Evolutionary conservation across 2,888 invertebrate species (phyloP), one percentile per base, ranked within the genome.

Genomic region (Resseliella maxima): DNA sequence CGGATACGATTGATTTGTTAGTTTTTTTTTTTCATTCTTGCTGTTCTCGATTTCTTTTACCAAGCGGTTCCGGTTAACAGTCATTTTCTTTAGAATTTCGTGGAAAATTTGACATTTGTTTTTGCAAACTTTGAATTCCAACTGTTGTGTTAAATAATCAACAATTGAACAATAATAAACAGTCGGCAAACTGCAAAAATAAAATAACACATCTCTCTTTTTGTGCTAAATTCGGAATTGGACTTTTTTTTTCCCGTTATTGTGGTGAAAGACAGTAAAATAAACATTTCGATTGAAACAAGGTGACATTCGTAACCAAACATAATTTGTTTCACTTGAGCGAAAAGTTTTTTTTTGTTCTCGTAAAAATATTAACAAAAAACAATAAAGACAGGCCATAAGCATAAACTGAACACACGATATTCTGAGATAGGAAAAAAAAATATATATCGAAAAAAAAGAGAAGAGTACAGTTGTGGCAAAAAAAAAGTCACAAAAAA

Each of bases 1-100:
- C 72, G 35, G 72, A 72, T 72, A 72, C 72, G 31, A 72, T 72
- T 72, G 31, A 72, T 72, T 72, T 3, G 2, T 72, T n/a, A n/a
- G 31, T 72, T 72, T 31, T 31, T 72, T 59, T 72, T 15, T n/a
- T n/a, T n/a, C n/a, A n/a, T n/a, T n/a, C n/a, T n/a, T n/a, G n/a
- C n/a, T n/a, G n/a, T n/a, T n/a, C n/a, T n/a, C n/a, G n/a, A n/a
- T n/a, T n/a, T n/a, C n/a, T n/a, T n/a, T n/a, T n/a, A n/a, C n/a
- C n/a, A n/a, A n/a, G 31, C 72, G 72, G 31, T 72, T 72, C 72
- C 72, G 72, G 72, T 31, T 31, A 35, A 72, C 2, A 59, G 27
- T 50, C 59, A 15, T 18, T 31, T 31, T 18, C 31, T 72, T 72
- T 3, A 59, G 0, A 31, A 31, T 72, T 35, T 72, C 72, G 72